phyloP scores from a whole-genome alignment of 2,797 vertebrate species.

The Rhabdomys pumilio region DNA sequence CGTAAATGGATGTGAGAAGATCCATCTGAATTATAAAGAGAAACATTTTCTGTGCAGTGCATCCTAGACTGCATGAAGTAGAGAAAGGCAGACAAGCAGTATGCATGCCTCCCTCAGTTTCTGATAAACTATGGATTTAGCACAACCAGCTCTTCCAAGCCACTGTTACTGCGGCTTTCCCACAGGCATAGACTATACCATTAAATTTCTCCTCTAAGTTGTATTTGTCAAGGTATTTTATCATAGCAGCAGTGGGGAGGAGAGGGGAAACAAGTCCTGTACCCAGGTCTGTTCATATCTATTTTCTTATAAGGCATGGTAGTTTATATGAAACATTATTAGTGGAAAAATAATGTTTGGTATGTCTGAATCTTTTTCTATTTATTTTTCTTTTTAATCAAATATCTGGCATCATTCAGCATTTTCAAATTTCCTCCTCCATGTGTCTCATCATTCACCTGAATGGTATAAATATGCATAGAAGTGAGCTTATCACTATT shows the following conservation, averaged over 20 bases:
- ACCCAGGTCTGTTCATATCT: no score
- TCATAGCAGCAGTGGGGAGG: not conserved
- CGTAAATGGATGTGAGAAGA: no score
- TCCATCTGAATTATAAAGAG: no score
- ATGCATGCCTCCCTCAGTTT: not conserved
- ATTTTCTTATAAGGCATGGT: not conserved
- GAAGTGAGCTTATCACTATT: constrained; percentile 94
- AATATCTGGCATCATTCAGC: constrained; percentile 95
- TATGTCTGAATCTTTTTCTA: constrained; percentile 87
- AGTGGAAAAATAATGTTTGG: constrained; percentile 89
- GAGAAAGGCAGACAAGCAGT: not conserved
- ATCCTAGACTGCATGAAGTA: no score
- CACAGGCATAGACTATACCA: no score
- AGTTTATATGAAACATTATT: not conserved
- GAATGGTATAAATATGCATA: constrained; percentile 94
- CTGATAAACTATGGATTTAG: no score
- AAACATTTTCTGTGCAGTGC: not conserved
- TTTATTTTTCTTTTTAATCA: constrained; percentile 90
- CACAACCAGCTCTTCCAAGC: not conserved
- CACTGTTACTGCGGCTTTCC: no score
- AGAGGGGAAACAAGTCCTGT: no score
- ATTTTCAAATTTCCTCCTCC: constrained; percentile 95
- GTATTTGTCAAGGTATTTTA: not conserved
- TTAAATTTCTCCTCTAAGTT: not conserved
- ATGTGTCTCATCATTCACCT: constrained; percentile 92